These are phyloP conservation scores for Beris morrisii DNA, from an alignment of 2,888 invertebrate species.

Conservation along the genomic window DNA sequence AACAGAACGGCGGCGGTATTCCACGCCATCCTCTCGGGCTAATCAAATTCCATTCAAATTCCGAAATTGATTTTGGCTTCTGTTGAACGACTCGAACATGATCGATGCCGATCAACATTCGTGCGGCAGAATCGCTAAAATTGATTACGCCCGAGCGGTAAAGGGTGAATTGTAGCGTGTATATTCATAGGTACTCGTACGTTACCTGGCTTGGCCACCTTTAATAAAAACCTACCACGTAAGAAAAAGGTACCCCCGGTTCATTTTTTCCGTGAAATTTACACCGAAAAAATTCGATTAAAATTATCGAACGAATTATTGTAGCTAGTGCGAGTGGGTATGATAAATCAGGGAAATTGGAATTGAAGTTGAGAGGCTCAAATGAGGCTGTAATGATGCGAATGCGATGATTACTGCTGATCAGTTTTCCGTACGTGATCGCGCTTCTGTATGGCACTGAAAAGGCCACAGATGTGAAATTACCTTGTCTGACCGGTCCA, in stretches of 20 bases:
- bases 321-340: conserved; percentile 15
- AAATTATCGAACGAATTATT: conserved; percentile 25
- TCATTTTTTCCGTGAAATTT: no score
- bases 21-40: conserved; percentile 2
- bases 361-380: conserved; percentile 26
- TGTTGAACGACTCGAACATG: conserved; percentile 24
- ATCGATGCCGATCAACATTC: conserved; percentile 28
- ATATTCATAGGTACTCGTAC: no score
- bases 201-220: no score
- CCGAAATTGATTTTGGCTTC: conserved; percentile 27
- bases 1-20: neutral
- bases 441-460: conserved; percentile 24
- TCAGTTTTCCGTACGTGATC: conserved; percentile 29
- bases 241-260: no score
- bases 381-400: conserved; percentile 27
- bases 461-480: conserved; percentile 24
- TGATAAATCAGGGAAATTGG: conserved; percentile 29
- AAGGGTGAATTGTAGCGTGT: no score
- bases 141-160: conserved; percentile 6
- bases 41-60: conserved; percentile 26
- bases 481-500: conserved; percentile 14
- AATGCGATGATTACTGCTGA: conserved; percentile 26
- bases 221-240: no score
- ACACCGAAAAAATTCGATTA: conserved; percentile 25
- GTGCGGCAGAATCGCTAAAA: conserved; percentile 15